A percentile compares a stretch with the other conserved stretches of the same genome.
Evolutionary conservation across 2,888 invertebrate genomes (phyloP).

Genomic region (Lordiphosa andalusiaca): DNA sequence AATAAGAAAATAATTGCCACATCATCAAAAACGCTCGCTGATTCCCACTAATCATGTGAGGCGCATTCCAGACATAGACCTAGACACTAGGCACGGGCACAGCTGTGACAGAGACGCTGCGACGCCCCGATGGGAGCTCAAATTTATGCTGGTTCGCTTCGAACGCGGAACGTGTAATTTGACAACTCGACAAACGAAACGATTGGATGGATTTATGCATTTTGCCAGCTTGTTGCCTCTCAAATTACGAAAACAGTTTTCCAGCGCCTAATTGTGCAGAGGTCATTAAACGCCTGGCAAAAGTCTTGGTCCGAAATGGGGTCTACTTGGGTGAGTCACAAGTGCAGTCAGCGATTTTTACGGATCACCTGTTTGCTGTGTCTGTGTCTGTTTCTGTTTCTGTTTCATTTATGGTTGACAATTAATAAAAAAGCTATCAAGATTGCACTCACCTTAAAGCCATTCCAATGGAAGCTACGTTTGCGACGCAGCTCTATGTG

Average conservation of each 20-base stretch:
- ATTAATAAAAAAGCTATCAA: slow-evolving; percentile 11
- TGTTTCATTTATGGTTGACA: slow-evolving; percentile 28
- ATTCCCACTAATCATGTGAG: slow-evolving; percentile 27
- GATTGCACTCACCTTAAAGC: slow-evolving; percentile 74
- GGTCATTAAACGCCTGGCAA: slow-evolving; percentile 61
- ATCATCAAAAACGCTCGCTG: not conserved
- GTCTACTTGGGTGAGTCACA: slow-evolving; percentile 7
- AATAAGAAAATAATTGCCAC: too few relatives aligned
- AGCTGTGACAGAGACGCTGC: slow-evolving; percentile 12
- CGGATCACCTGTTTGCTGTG: slow-evolving; percentile 24
- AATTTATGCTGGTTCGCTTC: slow-evolving; percentile 10
- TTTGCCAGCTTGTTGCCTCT: slow-evolving; percentile 25
- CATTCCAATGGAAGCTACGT: slow-evolving; percentile 75
- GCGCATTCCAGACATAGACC: slow-evolving; percentile 14
- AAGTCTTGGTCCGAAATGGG: slow-evolving; percentile 9
- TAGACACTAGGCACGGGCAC: too few relatives aligned
- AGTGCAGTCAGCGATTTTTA: too few relatives aligned
- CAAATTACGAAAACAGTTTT: slow-evolving; percentile 29
- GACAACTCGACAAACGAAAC: slow-evolving; percentile 24
- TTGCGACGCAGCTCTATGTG: slow-evolving; percentile 77
- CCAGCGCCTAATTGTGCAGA: slow-evolving; percentile 25
- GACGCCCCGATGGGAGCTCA: slow-evolving; percentile 16
- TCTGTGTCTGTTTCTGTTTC: not conserved
- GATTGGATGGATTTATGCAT: too few relatives aligned
- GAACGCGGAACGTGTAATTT: slow-evolving; percentile 37